These are phyloP conservation scores for Oncorhynchus keta DNA, from an alignment of 2,113 vertebrate species.

Conservation along the genomic window DNA sequence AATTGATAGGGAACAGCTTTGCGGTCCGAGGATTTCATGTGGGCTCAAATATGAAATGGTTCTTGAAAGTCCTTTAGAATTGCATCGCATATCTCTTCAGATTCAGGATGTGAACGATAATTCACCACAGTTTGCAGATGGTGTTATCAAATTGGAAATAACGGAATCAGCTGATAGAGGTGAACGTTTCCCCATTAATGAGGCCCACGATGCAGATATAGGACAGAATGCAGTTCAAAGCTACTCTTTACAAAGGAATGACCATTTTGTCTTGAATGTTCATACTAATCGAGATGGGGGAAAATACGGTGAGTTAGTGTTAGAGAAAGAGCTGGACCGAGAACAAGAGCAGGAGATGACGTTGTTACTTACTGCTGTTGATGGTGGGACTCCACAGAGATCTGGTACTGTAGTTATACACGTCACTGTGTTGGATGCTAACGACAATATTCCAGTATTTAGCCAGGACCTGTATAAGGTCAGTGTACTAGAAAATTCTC, in stretches of 20 bases:
- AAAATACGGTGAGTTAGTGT: conserved; percentile 60
- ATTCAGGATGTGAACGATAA: conserved; percentile 75
- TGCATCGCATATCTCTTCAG: conserved; percentile 37
- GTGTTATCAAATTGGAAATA: conserved; percentile 52
- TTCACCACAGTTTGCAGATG: conserved; percentile 28
- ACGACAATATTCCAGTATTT: too few relatives aligned
- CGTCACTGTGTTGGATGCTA: too few relatives aligned
- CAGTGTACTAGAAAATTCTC: too few relatives aligned
- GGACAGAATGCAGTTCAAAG: too few relatives aligned
- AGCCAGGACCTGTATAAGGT: too few relatives aligned
- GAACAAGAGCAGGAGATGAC: too few relatives aligned
- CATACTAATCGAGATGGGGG: conserved; percentile 45
- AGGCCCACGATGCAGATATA: too few relatives aligned
- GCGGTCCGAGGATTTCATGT: conserved; percentile 47
- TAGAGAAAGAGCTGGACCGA: conserved; percentile 6
- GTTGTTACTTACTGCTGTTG: too few relatives aligned
- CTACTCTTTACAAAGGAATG: conserved; percentile 16
- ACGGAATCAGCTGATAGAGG: conserved; percentile 1
- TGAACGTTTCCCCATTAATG: too few relatives aligned
- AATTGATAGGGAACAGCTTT: conserved; percentile 43
- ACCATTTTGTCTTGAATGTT: conserved; percentile 30
- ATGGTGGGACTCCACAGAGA: too few relatives aligned
- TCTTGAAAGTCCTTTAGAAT: conserved; percentile 35
- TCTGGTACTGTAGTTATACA: too few relatives aligned
- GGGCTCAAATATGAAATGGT: conserved; percentile 47